Conservation (phyloP, 92 coral and sea anemone genomes). For the Siderastrea siderea region DNA sequence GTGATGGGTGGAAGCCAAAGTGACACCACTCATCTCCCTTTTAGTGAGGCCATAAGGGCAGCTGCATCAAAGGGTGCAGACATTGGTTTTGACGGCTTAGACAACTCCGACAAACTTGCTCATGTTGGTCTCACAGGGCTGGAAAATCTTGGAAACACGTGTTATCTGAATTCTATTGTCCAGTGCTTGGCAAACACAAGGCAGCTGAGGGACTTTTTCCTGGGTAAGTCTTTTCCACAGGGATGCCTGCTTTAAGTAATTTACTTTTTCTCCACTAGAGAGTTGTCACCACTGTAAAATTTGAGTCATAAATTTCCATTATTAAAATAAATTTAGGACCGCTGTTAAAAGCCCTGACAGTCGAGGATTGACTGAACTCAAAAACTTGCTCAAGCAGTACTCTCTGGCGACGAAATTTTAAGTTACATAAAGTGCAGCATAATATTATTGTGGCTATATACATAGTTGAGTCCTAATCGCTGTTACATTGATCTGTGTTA, state of each 20-base stretch:
- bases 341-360: too few relatives aligned
- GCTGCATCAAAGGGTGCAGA: slow-evolving; percentile 33
- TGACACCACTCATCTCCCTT: slow-evolving; percentile 38
- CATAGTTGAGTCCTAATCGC: not conserved
- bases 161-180: slow-evolving; percentile 95
- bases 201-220: slow-evolving; percentile 84
- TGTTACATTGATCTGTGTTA: not conserved
- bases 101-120: slow-evolving; percentile 1
- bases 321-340: too few relatives aligned
- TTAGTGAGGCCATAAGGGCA: slow-evolving; percentile 66
- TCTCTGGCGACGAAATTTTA: too few relatives aligned
- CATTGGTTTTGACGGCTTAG: slow-evolving; percentile 9
- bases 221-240: slow-evolving; percentile 65
- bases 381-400: too few relatives aligned
- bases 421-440: too few relatives aligned
- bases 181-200: slow-evolving; percentile 95
- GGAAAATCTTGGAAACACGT: slow-evolving; percentile 87
- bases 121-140: slow-evolving; percentile 85
- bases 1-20: slow-evolving; percentile 82
- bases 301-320: too few relatives aligned
- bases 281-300: too few relatives aligned
- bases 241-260: not conserved
- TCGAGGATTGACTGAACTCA: too few relatives aligned
- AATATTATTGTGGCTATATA: not conserved
- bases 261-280: not conserved